Evolutionary conservation across 1,140 invertebrate genomes (phyloP), one percentile per base, ranked within the genome.

Genomic region (Drosophila mayri): DNA sequence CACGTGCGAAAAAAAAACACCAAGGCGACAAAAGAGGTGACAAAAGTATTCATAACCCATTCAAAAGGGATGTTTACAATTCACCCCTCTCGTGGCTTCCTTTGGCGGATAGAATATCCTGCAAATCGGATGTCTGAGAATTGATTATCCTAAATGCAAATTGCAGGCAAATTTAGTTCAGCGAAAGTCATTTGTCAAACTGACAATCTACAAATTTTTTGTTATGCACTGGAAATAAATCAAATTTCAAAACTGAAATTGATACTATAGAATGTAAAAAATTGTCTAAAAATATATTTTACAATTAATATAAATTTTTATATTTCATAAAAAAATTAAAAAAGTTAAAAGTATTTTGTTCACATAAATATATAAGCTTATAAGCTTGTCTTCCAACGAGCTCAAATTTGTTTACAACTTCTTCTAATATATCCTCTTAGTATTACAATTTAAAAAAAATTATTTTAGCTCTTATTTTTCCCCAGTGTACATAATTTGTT

Each of bases 131-230:
- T 66, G 47, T 46, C 70, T 62, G 37, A 77, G 72, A 77, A 88
- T 90, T 88, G 84, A 84, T 88, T 84, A 88, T 80, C 76, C 68
- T 44, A 88, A 84, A 84, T 84, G 84, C 85, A 88, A 88, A 90
- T 88, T 87, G 76, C 71, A 82, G 70, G 60, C 60, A 63, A 82
- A 76, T 63, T 60, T 59, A 50, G 58, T 65, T 74, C 58, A 35
- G 57, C 43, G 28, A 76, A 76, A 76, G 73, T 76, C 74, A 76
- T 78, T 78, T 77, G 59, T 78, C 76, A 78, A 63, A 43, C 40
- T 78, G 76, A 58, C 76, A 78, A 66, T n/a, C 9, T 0, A 22
- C 7, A 20, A 22, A 2, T 11, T 64, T 61, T 63, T 66, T 37
- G n/a, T 25, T 22, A 12, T 52, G 14, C 62, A 70, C 46, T 18